Conservation (phyloP, 2,797 vertebrate species). For the Enteromius argenteus region DNA sequence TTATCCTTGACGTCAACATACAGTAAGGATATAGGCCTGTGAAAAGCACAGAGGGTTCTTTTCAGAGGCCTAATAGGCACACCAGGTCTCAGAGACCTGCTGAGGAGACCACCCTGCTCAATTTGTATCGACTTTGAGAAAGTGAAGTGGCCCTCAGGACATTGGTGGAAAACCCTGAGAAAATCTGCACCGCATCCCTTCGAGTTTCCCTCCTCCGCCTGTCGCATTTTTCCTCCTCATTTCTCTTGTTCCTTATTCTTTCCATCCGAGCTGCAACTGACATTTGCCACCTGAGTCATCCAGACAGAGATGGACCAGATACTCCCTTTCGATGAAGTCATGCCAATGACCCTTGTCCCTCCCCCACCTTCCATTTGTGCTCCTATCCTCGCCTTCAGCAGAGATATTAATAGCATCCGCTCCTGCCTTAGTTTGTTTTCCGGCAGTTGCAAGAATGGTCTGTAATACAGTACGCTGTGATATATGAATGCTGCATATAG, state of each 20-base stretch:
- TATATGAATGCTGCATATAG: constrained; percentile 5
- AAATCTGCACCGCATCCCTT: constrained; percentile 13
- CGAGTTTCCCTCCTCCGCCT: background rate
- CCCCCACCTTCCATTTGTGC: constrained; percentile 37
- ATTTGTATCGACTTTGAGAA: constrained; percentile 47
- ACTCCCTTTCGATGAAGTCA: constrained; percentile 60
- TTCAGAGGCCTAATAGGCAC: constrained; percentile 54
- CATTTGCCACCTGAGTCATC: constrained; percentile 69
- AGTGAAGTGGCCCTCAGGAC: constrained; percentile 53
- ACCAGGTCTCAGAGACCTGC: constrained; percentile 32
- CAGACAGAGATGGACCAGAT: constrained; percentile 55
- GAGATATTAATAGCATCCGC: constrained; percentile 30
- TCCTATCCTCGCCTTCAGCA: constrained; percentile 32
- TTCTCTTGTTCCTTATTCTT: constrained; percentile 44
- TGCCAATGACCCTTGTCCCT: constrained; percentile 48
- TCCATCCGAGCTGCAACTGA: constrained; percentile 61
- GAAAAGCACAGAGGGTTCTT: constrained; percentile 54
- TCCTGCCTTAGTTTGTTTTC: constrained; percentile 45
- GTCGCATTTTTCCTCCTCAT: constrained; percentile 20
- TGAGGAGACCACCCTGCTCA: constrained; percentile 56
- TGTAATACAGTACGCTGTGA: constrained; percentile 23
- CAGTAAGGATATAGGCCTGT: constrained; percentile 53
- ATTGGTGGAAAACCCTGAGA: constrained; percentile 44
- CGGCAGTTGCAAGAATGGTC: constrained; percentile 14
- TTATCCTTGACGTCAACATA: constrained; percentile 62